phyloP scores from a whole-genome alignment of 2,797 vertebrate species.

The Tadarida brasiliensis region DNA sequence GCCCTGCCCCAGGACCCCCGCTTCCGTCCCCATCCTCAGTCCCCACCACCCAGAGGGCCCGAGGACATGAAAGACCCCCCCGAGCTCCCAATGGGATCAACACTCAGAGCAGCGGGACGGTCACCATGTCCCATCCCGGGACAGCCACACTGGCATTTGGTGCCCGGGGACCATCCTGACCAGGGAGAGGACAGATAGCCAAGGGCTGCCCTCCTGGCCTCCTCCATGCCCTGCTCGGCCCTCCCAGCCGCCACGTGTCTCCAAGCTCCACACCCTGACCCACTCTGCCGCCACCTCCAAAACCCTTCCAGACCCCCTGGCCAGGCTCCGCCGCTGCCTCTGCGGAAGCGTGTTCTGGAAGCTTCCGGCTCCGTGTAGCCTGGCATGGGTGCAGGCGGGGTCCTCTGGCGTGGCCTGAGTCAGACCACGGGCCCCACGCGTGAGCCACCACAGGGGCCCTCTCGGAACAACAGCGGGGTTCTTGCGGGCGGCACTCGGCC shows the following conservation, averaged over 20 bases:
- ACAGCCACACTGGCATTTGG: not conserved
- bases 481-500: fast-evolving
- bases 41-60: too few species aligned
- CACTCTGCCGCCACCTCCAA: not conserved
- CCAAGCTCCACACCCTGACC: not conserved
- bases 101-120: not conserved
- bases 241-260: not conserved
- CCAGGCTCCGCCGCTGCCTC: fast-evolving
- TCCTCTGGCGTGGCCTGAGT: fast-evolving
- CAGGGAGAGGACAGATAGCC: fast-evolving
- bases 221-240: not conserved
- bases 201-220: not conserved
- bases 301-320: not conserved
- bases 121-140: not conserved
- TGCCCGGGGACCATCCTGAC: too few species aligned
- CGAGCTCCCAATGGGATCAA: fast-evolving
- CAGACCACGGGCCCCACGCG: fast-evolving
- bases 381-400: not conserved
- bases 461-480: too few species aligned
- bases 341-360: not conserved
- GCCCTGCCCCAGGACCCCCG: too few species aligned
- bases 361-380: not conserved
- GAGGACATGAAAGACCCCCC: not conserved
- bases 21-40: too few species aligned
- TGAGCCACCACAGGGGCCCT: not conserved